Evolutionary conservation across 23 tunicate species (phyloP), one percentile per base, ranked within the genome.

Genomic region (Oikopleura vanhoeffeni): DNA sequence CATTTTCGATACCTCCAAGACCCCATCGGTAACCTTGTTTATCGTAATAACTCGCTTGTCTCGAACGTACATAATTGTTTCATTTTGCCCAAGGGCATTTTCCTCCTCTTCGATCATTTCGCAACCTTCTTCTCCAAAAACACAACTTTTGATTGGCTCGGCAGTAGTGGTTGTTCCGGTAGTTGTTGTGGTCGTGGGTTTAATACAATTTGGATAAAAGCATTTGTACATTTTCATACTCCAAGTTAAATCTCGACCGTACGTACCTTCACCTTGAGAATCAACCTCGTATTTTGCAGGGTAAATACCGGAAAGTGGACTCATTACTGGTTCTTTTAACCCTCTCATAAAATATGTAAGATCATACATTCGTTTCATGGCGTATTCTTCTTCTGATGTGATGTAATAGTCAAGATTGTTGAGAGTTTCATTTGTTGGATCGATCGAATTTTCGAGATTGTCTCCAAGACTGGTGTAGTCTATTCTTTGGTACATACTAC

Each of bases 221-320:
- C 79, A 71, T 38, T 71, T 71, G 79, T 71, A 71, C 79, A 71
- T 71, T 71, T 71, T 71, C 79, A 71, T 24, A 2, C 36, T 18
- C 79, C 79, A 71, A 24, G 79, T 71, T 32, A 30, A 13, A 13
- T 71, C 35, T 28, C 79, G 27, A 30, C 79, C 79, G 35, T 71
- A 30, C 2, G 79, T 71, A 2, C 79, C 79, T 2, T 71, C 79
- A 32, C 79, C 79, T 24, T 30, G 79, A 2, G 34, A 18, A 32
- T 71, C 38, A 71, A 71, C 79, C 35, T 71, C 79, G 32, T 24
- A 71, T 32, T 71, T 71, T 32, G 34, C 79, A 2, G 38, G 38
- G 38, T 71, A 71, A 30, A 71, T 32, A 38, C 79, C 79, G 34
- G 27, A 18, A 18, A 38, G 27, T 18, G 34, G 27, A 18, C 36